Percentiles rank a stretch among this genome's conserved stretches.
These are phyloP conservation scores for Patella vulgata DNA, from an alignment of 1,140 invertebrate species.

Conservation along the genomic window DNA sequence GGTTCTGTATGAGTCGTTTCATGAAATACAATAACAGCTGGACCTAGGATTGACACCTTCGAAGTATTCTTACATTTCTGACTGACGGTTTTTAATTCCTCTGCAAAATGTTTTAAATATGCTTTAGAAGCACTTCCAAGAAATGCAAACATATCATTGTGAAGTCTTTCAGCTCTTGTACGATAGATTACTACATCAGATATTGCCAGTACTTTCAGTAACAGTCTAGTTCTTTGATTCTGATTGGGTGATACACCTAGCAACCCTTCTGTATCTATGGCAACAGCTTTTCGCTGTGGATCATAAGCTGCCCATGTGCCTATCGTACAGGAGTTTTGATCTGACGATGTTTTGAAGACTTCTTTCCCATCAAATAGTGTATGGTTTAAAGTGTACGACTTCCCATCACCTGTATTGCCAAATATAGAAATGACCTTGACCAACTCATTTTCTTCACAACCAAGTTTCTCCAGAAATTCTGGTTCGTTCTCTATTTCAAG, in stretches of 20 bases:
- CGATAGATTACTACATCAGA: slow-evolving; percentile 86
- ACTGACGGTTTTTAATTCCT: slow-evolving; percentile 72
- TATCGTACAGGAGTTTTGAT: slow-evolving; percentile 80
- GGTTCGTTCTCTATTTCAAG: slow-evolving; percentile 61
- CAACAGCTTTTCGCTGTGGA: slow-evolving; percentile 74
- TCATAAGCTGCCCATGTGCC: slow-evolving; percentile 86
- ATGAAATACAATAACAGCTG: slow-evolving; percentile 83
- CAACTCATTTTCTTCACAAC: slow-evolving; percentile 50
- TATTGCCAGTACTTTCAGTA: slow-evolving; percentile 82
- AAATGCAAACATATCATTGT: slow-evolving; percentile 84
- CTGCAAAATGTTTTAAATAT: slow-evolving; percentile 79
- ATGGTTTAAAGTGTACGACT: slow-evolving; percentile 84
- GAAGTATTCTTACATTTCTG: slow-evolving; percentile 67
- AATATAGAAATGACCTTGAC: slow-evolving; percentile 89
- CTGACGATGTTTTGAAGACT: slow-evolving; percentile 79
- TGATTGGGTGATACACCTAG: slow-evolving; percentile 75
- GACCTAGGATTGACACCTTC: slow-evolving; percentile 73
- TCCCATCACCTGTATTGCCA: slow-evolving; percentile 88
- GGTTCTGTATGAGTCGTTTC: slow-evolving; percentile 80
- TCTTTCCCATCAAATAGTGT: slow-evolving; percentile 81
- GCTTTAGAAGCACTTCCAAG: slow-evolving; percentile 81
- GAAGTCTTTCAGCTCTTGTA: slow-evolving; percentile 80
- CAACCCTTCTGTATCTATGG: slow-evolving; percentile 84
- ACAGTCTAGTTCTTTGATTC: slow-evolving; percentile 77
- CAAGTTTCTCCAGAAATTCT: slow-evolving; percentile 63